phyloP scores from a whole-genome alignment of 2,888 invertebrate species.

The Cantharis flavilabris region DNA sequence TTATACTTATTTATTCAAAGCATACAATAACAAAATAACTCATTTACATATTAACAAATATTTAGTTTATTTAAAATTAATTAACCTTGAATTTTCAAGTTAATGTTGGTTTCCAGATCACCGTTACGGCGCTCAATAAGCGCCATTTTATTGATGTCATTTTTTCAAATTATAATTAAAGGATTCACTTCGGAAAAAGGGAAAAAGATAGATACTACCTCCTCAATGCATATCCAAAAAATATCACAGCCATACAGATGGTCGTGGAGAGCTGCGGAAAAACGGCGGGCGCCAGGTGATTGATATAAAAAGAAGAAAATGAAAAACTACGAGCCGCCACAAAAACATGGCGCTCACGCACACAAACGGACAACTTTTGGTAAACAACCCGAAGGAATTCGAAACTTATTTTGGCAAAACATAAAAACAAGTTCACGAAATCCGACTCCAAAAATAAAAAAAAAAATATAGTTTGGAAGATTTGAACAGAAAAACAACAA shows the following conservation, averaged over 20 bases:
- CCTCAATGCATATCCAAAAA: too few relatives aligned
- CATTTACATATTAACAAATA: slow-evolving; percentile 1
- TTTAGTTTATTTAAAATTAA: slow-evolving; percentile 10
- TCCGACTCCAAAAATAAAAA: neutral
- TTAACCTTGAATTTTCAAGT: slow-evolving; percentile 10
- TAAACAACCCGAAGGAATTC: neutral
- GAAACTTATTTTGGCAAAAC: too few relatives aligned
- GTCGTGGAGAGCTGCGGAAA: too few relatives aligned
- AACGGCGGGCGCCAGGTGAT: too few relatives aligned
- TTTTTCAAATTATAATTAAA: neutral
- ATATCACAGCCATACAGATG: too few relatives aligned
- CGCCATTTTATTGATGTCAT: neutral
- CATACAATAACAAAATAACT: slow-evolving; percentile 2
- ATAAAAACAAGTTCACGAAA: neutral
- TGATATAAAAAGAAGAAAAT: too few relatives aligned
- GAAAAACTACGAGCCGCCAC: too few relatives aligned
- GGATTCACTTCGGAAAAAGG: neutral
- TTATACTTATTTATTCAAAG: neutral
- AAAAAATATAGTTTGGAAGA: neutral
- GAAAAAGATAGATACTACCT: too few relatives aligned
- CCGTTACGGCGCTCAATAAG: neutral
- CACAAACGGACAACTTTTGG: too few relatives aligned
- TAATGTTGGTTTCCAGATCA: neutral
- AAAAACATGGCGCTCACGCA: too few relatives aligned
- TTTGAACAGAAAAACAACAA: neutral